Evolutionary conservation across 2,888 invertebrate species (phyloP), one percentile per base, ranked within the genome.

Genomic region (Philereme transversata): DNA sequence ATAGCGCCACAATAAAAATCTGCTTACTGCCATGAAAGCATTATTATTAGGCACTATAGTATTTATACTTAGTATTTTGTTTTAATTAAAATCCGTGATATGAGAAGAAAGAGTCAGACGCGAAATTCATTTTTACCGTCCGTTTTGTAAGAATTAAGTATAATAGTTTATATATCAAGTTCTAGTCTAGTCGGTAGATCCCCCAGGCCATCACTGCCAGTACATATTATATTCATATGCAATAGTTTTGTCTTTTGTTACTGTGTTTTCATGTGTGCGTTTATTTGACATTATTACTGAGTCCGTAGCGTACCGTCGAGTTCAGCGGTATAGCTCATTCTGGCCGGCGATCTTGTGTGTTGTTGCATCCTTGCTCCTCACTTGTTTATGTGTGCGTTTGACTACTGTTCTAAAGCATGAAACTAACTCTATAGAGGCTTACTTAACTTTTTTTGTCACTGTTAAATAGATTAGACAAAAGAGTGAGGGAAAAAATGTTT

Each of bases 271-370:
- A 64, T 67, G 66, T 72, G 71, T 70, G 73, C 60, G 69, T 60
- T 71, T 72, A 74, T 75, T 79, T 83, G 77, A 82, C 74, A 71
- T 81, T 75, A 81, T 83, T 82, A 71, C 72, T 84, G 85, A 88
- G 88, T 88, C 79, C 83, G 84, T 88, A 87, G 88, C 75, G 68
- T 45, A 56, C 41, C 59, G 55, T 74, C 70, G 67, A 48, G 56
- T 73, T 72, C 77, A 64, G 70, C 71, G 68, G 73, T 72, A 71
- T 72, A 88, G 91, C 89, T 91, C 90, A 87, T 68, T 82, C 91
- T 92, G 92, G 92, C 88, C 91, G 90, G 87, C 84, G 90, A 87
- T 90, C 71, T 87, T 88, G 92, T 91, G 89, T 88, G 87, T 87
- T 85, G 86, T 80, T 82, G 83, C 85, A 76, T 79, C 79, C 81